Evolutionary conservation across 2,888 invertebrate genomes (phyloP).

Genomic region (Hydraecia micacea): DNA sequence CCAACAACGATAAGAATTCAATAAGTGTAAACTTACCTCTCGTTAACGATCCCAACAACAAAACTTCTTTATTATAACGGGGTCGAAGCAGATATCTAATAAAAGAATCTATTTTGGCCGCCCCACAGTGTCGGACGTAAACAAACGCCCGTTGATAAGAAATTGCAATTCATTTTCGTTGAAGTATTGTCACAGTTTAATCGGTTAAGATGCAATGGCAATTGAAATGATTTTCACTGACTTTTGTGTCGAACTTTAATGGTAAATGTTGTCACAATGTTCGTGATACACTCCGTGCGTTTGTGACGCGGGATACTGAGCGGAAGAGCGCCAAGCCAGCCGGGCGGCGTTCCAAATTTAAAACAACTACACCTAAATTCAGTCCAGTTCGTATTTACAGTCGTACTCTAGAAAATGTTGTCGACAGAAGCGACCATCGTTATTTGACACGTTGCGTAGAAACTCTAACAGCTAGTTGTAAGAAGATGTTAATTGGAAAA

Average conservation of each 20-base stretch:
- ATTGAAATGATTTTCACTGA: conserved; percentile 57
- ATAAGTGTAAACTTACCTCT: conserved; percentile 82
- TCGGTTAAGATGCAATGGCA: conserved; percentile 5
- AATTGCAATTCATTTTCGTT: conserved; percentile 73
- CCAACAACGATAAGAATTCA: conserved; percentile 73
- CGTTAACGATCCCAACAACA: conserved; percentile 75
- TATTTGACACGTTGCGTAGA: conserved; percentile 63
- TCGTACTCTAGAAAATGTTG: conserved; percentile 73
- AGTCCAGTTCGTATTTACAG: conserved; percentile 75
- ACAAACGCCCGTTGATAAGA: conserved; percentile 75
- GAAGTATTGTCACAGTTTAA: conserved; percentile 61
- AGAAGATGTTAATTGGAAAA: conserved; percentile 28
- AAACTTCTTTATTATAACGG: conserved; percentile 78
- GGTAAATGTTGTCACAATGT: conserved; percentile 70
- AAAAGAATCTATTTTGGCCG: conserved; percentile 88
- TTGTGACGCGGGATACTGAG: conserved; percentile 79
- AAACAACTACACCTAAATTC: conserved; percentile 84
- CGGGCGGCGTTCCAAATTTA: conserved; percentile 88
- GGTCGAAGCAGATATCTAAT: conserved; percentile 83
- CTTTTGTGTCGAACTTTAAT: conserved; percentile 55
- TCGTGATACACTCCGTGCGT: conserved; percentile 76
- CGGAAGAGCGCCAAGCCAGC: conserved; percentile 79
- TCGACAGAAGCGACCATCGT: conserved; percentile 68
- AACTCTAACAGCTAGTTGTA: conserved; percentile 26
- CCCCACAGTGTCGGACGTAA: conserved; percentile 76